These are phyloP conservation scores for Gracilinanus agilis DNA, from an alignment of 2,113 vertebrate genomes.

Conservation along the genomic window DNA sequence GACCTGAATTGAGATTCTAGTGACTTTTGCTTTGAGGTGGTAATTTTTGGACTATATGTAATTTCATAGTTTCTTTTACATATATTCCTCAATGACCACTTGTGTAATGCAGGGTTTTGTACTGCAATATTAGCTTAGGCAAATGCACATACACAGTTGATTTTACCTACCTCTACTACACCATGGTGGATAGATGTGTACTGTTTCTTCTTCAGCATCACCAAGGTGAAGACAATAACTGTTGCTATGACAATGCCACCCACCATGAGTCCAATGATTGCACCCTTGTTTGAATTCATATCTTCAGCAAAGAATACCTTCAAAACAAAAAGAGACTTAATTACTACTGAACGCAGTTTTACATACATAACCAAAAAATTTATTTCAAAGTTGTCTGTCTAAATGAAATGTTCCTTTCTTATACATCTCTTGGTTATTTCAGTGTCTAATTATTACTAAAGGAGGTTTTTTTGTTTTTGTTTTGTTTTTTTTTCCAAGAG, in stretches of 20 bases:
- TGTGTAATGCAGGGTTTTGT: too few relatives aligned
- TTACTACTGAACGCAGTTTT: background rate
- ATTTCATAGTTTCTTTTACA: background rate
- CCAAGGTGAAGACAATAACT: constrained; percentile 98
- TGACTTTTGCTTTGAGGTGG: background rate
- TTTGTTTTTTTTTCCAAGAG: constrained; percentile 20
- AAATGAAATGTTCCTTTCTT: background rate
- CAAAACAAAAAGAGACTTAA: constrained; percentile 43
- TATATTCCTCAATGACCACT: background rate
- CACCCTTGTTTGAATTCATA: constrained; percentile 97
- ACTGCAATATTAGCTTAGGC: too few relatives aligned
- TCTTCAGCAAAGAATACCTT: constrained; percentile 98
- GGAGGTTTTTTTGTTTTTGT: background rate
- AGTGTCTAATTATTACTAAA: background rate
- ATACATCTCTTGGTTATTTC: background rate
- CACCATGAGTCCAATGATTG: constrained; percentile 99
- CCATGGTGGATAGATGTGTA: constrained; percentile 99
- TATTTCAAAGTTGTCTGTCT: background rate
- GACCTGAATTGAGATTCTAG: background rate
- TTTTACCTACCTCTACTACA: constrained; percentile 93
- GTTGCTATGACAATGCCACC: constrained; percentile 99
- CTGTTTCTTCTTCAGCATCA: constrained; percentile 99
- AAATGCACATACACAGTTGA: background rate
- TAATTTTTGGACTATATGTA: background rate
- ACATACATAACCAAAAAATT: background rate